Evolutionary conservation across 2,113 vertebrate species (phyloP), one percentile per base, ranked within the genome.

Genomic region (Podiceps cristatus): DNA sequence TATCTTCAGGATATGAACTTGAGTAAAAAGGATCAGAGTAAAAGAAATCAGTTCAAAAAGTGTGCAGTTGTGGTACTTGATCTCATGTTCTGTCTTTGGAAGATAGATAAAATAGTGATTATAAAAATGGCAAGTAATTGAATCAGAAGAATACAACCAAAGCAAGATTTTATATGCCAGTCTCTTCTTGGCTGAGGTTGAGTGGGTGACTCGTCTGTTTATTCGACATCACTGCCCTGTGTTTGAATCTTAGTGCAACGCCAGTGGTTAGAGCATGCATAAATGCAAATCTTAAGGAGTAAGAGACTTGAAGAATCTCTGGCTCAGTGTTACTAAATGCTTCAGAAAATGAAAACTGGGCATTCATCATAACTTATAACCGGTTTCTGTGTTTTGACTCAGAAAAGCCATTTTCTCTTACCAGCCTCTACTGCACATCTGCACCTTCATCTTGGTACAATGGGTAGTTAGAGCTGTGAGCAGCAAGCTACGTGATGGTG

Each of bases 401-500:
- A 50, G 63, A 92, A 85, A 94, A 80, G 18, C 40, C 5, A n/a
- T 91, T 95, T 84, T 91, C 52, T 75, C 18, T 80, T 82, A 50
- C 31, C 67, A 68, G 59, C 73, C 67, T 67, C 79, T 29, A 11
- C 25, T 79, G 82, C 68, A 42, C 96, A 96, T 97, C 96, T 98
- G 97, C 84, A 82, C 68, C 42, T 92, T 85, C 40, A 2, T 83
- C 10, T 31, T 95, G 97, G 90, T 87, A 66, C 73, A 29, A 4
- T 13, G 67, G 13, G 22, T 72, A 63, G 82, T 45, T 53, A 81
- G 87, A 76, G 58, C 63, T 47, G 45, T 45, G 37, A 66, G 77
- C 31, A 80, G 95, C 62, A 13, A 55, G 79, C 78, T 77, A 20
- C 82, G 63, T 23, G 0, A 27, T 80, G 73, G 86, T 74, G 63